phyloP scores from a whole-genome alignment of 2,113 vertebrate genomes.

The Lampris megalopsis region DNA sequence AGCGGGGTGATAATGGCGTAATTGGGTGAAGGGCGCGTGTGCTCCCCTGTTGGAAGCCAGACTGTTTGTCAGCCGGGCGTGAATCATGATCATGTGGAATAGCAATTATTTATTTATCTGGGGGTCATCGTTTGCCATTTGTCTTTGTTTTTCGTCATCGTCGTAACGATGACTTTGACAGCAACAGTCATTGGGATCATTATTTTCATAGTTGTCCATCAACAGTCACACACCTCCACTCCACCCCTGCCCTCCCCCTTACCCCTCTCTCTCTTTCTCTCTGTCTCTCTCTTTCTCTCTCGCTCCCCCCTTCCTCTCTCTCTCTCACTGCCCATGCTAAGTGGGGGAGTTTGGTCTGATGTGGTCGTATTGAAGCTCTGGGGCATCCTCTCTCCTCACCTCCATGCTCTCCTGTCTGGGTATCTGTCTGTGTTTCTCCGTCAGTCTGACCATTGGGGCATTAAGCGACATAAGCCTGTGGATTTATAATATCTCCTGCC shows the following conservation, averaged over 20 bases:
- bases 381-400: neutral
- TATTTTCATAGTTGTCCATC: slow-evolving; percentile 7
- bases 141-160: neutral
- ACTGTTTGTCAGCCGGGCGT: slow-evolving; percentile 22
- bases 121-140: slow-evolving; percentile 3
- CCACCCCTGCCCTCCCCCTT: neutral
- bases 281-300: neutral
- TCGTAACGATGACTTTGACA: slow-evolving; percentile 33
- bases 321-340: neutral
- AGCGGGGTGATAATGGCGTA: slow-evolving; percentile 52
- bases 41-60: neutral
- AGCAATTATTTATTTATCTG: slow-evolving; percentile 13
- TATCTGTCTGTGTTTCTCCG: neutral
- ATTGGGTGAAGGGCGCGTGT: slow-evolving; percentile 35
- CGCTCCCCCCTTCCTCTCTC: neutral
- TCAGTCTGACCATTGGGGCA: neutral
- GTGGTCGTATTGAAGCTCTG: neutral
- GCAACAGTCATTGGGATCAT: slow-evolving; percentile 17
- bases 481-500: neutral
- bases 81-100: slow-evolving; percentile 32
- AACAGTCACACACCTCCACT: neutral
- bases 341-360: neutral
- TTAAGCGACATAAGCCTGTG: neutral
- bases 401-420: neutral
- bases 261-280: neutral